Evolutionary conservation across 1,140 invertebrate species (phyloP), one percentile per base, ranked within the genome.

Genomic region (Aporrectodea caliginosa): DNA sequence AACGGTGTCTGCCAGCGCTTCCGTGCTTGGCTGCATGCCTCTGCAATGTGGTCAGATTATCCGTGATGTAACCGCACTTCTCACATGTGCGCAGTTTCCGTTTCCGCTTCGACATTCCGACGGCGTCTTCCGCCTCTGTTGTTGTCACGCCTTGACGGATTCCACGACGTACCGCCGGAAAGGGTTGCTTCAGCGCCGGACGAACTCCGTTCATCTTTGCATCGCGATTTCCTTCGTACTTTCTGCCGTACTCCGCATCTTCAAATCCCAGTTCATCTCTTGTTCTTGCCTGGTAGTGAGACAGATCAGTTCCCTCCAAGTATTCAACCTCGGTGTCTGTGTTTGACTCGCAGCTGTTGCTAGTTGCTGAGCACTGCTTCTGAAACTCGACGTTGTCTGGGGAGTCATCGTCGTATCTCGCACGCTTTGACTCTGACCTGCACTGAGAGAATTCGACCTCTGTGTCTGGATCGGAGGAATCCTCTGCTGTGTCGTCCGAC

Each of bases 21-120:
- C 84, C 85, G 82, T 88, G 87, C n/a, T 84, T 77, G 68, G 85
- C 83, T 69, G 84, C 82, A 74, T 88, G 87, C 1, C 84, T 81
- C 12, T 83, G 81, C 78, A 86, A 86, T 12, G 85, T 85, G 2
- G 83, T 81, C 12, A 83, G 78, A 80, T 84, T 86, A 58, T 84
- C 83, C 35, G 85, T 84, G 12, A 84, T 84, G 77, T 86, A 88
- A 2, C 81, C 81, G 78, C 87, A 88, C 74, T 86, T 88, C 30
- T 82, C 84, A 77, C 87, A 88, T 12, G 35, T 27, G 2, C 34
- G 6, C 31, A 77, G 31, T 31, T 68, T 68, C n/a, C 75, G 75
- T 16, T 43, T 75, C 14, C 31, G 31, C 34, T 35, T 43, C 34
- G 31, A 43, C 31, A 43, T 34, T n/a, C 74, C 35, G 22, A 31